Evolutionary conservation across 1,140 invertebrate genomes (phyloP).

Genomic region (Drosophila nasuta): DNA sequence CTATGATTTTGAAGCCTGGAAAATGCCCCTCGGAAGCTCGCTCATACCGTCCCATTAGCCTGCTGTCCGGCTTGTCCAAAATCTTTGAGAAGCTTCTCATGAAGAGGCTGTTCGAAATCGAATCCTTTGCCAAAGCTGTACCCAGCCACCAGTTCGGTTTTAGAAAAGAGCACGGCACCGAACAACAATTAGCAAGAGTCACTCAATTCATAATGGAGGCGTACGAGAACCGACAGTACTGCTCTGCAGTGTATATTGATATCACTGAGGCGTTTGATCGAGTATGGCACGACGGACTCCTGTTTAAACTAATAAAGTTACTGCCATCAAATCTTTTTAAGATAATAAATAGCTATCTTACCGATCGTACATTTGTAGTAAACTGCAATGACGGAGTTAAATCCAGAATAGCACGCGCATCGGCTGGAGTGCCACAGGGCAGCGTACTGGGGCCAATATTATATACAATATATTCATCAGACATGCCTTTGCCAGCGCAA

Average conservation of each 20-base stretch:
- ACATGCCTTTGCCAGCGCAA: constrained; percentile 24
- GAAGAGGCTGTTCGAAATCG: neutral
- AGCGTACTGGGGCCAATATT: neutral
- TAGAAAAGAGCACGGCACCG: constrained; percentile 3
- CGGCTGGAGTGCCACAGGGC: constrained; percentile 40
- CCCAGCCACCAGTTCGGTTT: constrained; percentile 28
- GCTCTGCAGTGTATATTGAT: constrained; percentile 19
- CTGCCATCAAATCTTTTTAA: constrained; percentile 1
- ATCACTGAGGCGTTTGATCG: constrained; percentile 26
- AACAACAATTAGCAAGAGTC: constrained; percentile 4
- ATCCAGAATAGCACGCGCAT: neutral
- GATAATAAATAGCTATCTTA: constrained; percentile 11
- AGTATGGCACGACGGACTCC: constrained; percentile 18
- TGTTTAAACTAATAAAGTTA: constrained; percentile 15
- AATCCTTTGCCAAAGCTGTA: neutral
- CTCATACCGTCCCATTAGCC: neutral
- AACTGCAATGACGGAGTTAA: neutral
- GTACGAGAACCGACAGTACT: neutral
- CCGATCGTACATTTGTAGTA: constrained; percentile 7
- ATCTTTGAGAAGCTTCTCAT: constrained; percentile 14
- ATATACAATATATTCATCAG: constrained; percentile 32
- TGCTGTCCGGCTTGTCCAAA: neutral
- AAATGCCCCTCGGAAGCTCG: neutral
- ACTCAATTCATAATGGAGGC: neutral
- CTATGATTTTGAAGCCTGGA: neutral